phyloP scores from a whole-genome alignment of 1,140 invertebrate species.

The Mamestra configurata region DNA sequence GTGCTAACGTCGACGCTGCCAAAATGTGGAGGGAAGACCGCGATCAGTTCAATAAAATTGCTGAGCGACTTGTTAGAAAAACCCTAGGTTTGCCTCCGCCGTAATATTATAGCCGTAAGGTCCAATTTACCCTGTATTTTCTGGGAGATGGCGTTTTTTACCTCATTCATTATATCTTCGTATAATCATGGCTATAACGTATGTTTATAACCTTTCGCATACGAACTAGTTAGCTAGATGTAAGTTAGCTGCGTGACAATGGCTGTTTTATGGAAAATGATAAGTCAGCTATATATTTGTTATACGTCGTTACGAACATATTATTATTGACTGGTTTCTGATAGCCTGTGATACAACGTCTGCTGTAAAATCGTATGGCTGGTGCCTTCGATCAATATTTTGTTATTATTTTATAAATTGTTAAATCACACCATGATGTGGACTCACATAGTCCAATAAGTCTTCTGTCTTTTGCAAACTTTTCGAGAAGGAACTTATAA shows the following conservation, averaged over 20 bases:
- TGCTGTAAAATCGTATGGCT: no score
- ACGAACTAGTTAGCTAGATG: not conserved
- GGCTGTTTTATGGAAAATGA: constrained; percentile 33
- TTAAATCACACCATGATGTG: no score
- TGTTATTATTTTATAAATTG: no score
- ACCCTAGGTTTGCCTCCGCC: constrained; percentile 89
- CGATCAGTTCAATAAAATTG: constrained; percentile 97
- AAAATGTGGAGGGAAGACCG: constrained; percentile 99
- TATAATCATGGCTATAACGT: not conserved
- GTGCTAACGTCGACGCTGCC: constrained; percentile 99
- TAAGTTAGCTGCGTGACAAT: not conserved
- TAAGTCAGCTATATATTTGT: not conserved
- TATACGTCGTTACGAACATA: not conserved
- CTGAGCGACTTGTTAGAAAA: constrained; percentile 96
- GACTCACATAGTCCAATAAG: no score
- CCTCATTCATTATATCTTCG: not conserved
- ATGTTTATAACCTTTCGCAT: not conserved
- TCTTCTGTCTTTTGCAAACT: no score
- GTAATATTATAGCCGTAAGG: constrained; percentile 15
- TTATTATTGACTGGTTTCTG: no score
- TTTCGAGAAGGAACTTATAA: no score
- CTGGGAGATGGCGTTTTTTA: constrained; percentile 1
- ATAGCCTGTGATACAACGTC: no score
- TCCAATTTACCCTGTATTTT: constrained; percentile 7
- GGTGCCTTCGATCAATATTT: no score